Conservation (phyloP, 2,113 vertebrate genomes). For the Hyperopisus bebe region DNA sequence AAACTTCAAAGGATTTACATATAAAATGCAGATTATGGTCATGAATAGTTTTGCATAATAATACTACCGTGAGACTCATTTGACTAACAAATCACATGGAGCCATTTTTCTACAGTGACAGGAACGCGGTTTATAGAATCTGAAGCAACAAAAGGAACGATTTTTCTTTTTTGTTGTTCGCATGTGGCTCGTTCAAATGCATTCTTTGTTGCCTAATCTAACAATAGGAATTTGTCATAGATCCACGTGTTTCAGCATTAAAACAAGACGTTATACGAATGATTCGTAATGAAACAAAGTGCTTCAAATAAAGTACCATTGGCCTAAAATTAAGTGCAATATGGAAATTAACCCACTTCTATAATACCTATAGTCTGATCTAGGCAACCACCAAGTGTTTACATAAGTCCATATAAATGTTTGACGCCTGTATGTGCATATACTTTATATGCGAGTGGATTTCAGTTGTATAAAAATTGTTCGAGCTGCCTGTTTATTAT, state of each 20-base stretch:
- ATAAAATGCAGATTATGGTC: conserved; percentile 24
- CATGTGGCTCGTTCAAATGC: not conserved
- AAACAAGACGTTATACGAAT: not conserved
- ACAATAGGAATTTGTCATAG: conserved; percentile 3
- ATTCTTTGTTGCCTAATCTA: not conserved
- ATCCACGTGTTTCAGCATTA: not conserved
- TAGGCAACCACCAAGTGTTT: not conserved
- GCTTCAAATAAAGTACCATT: not conserved
- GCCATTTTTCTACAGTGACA: not conserved
- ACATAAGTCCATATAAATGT: not conserved
- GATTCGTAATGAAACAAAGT: not conserved
- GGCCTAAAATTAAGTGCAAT: not conserved
- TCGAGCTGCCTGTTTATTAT: not conserved
- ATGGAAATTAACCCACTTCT: not conserved
- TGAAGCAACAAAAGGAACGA: not conserved
- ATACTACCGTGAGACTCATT: conserved; percentile 14
- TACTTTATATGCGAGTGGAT: not conserved
- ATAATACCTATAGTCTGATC: not conserved
- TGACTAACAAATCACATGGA: conserved; percentile 30
- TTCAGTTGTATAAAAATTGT: not conserved
- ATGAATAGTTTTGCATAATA: conserved; percentile 29
- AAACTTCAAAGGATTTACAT: conserved; percentile 30
- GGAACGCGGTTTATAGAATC: not conserved
- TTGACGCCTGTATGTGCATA: not conserved
- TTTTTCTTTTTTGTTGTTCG: conserved; percentile 8